Conservation (phyloP, 2,113 vertebrate genomes). For the Hymenochirus boettgeri region DNA sequence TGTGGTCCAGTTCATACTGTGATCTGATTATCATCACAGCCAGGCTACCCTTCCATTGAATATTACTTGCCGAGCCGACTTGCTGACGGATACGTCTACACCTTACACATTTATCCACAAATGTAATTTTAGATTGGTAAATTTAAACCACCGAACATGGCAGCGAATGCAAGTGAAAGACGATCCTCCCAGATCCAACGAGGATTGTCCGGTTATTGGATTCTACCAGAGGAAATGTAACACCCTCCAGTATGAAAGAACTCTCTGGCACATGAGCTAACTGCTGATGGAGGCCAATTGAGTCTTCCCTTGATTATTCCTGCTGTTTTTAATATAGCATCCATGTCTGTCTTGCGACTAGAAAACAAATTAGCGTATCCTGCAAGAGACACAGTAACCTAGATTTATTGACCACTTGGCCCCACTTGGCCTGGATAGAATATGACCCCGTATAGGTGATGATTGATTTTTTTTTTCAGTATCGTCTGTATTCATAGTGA, state of each 20-base stretch:
- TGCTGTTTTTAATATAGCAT: slow-evolving; percentile 4
- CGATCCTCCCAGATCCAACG: neutral
- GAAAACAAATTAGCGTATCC: slow-evolving; percentile 17
- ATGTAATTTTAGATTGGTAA: slow-evolving; percentile 39
- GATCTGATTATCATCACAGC: too few species aligned
- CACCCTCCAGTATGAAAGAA: neutral
- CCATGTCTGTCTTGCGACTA: neutral
- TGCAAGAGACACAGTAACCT: neutral
- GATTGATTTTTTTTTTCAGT: too few species aligned
- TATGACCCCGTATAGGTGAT: too few species aligned
- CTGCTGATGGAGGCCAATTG: slow-evolving; percentile 9
- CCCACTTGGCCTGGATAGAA: too few species aligned
- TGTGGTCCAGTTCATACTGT: too few species aligned
- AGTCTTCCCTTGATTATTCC: slow-evolving; percentile 5
- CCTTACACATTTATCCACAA: slow-evolving; percentile 30
- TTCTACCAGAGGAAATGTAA: slow-evolving; percentile 25
- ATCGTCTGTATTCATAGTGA: too few species aligned
- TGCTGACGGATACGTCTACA: neutral
- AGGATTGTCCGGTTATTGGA: slow-evolving; percentile 7
- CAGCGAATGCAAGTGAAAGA: slow-evolving; percentile 34
- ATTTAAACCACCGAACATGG: slow-evolving; percentile 44
- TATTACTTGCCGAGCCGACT: neutral
- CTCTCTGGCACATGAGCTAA: accelerated
- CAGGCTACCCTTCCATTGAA: neutral
- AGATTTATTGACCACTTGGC: too few species aligned